Base-by-base conservation (phyloP, 2,113 vertebrate genomes). In the Takifugu bimaculatus region DNA sequence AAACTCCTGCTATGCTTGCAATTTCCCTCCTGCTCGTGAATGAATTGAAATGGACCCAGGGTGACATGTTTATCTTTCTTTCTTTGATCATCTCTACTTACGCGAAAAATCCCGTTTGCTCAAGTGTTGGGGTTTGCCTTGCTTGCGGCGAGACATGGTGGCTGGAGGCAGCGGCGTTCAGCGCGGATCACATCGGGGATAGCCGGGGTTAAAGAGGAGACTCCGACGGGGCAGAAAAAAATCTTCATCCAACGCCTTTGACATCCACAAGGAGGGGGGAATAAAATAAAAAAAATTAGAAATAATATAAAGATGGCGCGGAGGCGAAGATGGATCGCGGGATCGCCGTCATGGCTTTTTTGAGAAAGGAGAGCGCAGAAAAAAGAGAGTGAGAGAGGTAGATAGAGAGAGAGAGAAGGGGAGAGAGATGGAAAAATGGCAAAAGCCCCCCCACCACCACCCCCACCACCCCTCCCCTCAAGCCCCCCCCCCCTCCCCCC, bases 81-180 rank as follows among this genome's bases (percentile, higher is more conserved):
- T 28, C 26, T 15, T 90, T 78, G 88, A 85, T 87, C 78, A 77
- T 85, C 81, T 87, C 75, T 95, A 98, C 96, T 99, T 96, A 98
- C 96, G 96, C 92, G 95, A 98, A 92, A 98, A 98, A 93, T 97
- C 96, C 94, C 96, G 95, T 93, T 98, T 98, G 94, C 96, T 99
- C 93, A 99, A 96, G 95, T 99, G 96, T 95, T 98, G 95, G 87
- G 96, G 96, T 92, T 98, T 99, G 93, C 96, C 96, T 94, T 99
- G 96, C 95, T 99, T 99, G 92, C 96, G 95, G 95, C 96, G 96
- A 95, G 96, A 99, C 96, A 98, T 99, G 94, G 93, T 96, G 91
- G 93, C 78, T 96, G 92, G 92, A 68, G 72, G 91, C 90, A 91
- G 92, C 90, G 91, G 91, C 91, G 85, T 89, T 91, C 88, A 90